These are phyloP conservation scores for Eupithecia abbreviata DNA, from an alignment of 2,888 invertebrate genomes.

Conservation along the genomic window DNA sequence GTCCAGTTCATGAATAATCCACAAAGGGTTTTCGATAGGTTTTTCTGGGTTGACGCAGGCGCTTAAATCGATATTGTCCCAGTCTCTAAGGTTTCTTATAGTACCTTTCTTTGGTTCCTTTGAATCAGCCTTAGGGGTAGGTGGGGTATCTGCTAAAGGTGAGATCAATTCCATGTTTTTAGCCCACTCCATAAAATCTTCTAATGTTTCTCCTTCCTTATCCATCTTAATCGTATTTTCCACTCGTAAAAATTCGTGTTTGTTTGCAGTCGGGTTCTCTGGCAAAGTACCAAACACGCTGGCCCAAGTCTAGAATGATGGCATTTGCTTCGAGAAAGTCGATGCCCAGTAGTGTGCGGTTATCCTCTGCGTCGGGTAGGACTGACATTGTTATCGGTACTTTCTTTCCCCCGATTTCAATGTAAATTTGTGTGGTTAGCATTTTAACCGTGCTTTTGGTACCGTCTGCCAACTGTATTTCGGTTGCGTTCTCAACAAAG, in stretches of 20 bases:
- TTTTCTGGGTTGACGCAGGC: not conserved
- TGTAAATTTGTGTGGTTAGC: not conserved
- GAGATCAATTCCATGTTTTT: not conserved
- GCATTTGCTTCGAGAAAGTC: not conserved
- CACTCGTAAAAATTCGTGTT: not conserved
- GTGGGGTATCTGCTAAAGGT: not conserved
- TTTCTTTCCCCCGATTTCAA: not conserved
- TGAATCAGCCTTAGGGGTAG: not conserved
- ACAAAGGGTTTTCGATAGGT: not conserved
- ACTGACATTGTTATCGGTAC: not conserved
- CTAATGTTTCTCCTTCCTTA: not conserved
- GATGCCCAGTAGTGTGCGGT: not conserved
- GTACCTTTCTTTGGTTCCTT: not conserved
- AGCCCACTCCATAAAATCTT: not conserved
- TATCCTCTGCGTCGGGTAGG: not conserved
- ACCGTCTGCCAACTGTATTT: not conserved
- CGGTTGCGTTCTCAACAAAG: not conserved
- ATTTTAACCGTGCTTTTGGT: not conserved
- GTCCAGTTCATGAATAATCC: not conserved
- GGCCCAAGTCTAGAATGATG: not conserved
- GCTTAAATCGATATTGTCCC: not conserved
- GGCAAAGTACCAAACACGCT: constrained; percentile 4
- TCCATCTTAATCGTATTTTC: not conserved
- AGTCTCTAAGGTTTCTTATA: not conserved
- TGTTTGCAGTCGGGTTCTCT: not conserved